Evolutionary conservation across 2,888 invertebrate species (phyloP), one percentile per base, ranked within the genome.

Genomic region (Mythimna loreyi): DNA sequence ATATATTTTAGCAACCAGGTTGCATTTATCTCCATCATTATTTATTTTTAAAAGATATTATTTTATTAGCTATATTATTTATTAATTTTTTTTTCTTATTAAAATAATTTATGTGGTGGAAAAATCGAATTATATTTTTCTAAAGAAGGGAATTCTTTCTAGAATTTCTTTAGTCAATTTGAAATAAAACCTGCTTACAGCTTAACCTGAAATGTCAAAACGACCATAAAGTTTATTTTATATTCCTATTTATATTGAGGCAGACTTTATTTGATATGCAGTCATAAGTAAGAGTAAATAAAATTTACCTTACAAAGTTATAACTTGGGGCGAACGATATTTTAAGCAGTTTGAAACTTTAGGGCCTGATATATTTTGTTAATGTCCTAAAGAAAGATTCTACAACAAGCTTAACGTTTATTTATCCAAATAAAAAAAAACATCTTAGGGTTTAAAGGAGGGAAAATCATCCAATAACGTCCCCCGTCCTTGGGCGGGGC

Each of bases 211-310:
- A 2, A 65, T 11, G 50, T 53, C 52, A 49, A 36, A 47, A 55
- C 23, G n/a, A 30, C 40, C 61, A 9, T 75, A 61, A 61, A 61
- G 13, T 59, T 16, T 36, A 30, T 67, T 67, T 72, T 58, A 72
- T 30, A 45, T 52, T n/a, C 23, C 8, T 36, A 45, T 50, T 36
- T 33, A 25, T 28, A 30, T 16, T 47, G 43, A 61, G 33, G 33
- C 40, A 47, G 47, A 57, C 40, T 49, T 71, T 61, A 66, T 50
- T 53, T 57, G 28, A 50, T 75, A 47, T 47, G 25, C n/a, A 73
- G 56, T 25, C 30, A 57, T 3, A n/a, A 40, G 23, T 49, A n/a
- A 53, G 36, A 11, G 49, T 75, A 49, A 55, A 57, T 45, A 28
- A 47, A 28, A 57, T 66, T 69, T 76, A 60, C 49, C 8, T 50